Conservation (phyloP, 2,888 invertebrate species). For the Rhamphomyia laevipes region DNA sequence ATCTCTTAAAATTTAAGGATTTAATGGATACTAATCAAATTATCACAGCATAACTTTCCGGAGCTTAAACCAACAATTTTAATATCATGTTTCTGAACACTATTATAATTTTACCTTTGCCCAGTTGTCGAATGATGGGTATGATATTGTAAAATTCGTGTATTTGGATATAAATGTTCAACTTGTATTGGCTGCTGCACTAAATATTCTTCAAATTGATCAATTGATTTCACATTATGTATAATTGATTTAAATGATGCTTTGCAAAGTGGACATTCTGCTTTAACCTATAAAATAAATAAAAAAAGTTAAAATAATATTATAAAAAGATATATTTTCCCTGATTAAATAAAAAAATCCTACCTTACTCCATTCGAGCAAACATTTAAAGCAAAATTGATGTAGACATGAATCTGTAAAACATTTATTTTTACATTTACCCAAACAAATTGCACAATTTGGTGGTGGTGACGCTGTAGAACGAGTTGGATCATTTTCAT, state of each 20-base stretch:
- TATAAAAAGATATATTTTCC: neutral
- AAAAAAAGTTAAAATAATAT: conserved; percentile 6
- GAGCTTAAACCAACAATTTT: too few species aligned
- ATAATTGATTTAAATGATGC: conserved; percentile 83
- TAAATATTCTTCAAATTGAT: conserved; percentile 78
- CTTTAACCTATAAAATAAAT: conserved; percentile 58
- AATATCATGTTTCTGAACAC: too few species aligned
- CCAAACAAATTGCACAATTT: conserved; percentile 87
- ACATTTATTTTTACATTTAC: conserved; percentile 74
- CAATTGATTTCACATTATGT: conserved; percentile 78
- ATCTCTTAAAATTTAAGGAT: too few species aligned
- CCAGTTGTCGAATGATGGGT: too few species aligned
- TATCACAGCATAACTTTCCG: too few species aligned
- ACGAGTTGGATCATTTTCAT: conserved; percentile 40
- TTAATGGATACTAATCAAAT: too few species aligned
- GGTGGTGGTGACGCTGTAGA: conserved; percentile 59
- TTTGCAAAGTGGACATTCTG: conserved; percentile 90
- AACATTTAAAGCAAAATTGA: conserved; percentile 86
- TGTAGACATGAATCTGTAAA: conserved; percentile 89
- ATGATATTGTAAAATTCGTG: neutral
- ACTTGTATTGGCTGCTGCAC: conserved; percentile 30
- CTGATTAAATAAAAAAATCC: conserved; percentile 8
- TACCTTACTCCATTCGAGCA: conserved; percentile 88
- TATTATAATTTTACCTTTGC: too few species aligned
- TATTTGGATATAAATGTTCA: neutral